A percentile compares a stretch with the other conserved stretches of the same genome.
Evolutionary conservation across 2,113 vertebrate genomes (phyloP).

Genomic region (Trinectes maculatus): DNA sequence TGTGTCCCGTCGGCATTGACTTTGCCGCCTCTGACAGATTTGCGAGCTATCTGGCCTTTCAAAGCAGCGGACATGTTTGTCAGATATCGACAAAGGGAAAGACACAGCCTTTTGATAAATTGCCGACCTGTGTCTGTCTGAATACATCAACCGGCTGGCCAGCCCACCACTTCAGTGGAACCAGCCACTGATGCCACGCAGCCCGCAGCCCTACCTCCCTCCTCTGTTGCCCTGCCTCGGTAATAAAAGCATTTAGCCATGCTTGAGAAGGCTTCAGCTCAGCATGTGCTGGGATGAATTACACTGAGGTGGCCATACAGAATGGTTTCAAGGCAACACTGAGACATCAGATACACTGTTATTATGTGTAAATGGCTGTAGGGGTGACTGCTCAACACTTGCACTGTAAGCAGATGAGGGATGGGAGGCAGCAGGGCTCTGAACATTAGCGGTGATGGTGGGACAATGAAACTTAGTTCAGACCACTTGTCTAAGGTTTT

Average conservation of each 20-base stretch:
- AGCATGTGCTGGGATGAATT: constrained; percentile 62
- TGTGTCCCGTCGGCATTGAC: constrained; percentile 14
- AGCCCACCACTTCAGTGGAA: constrained; percentile 76
- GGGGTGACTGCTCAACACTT: constrained; percentile 44
- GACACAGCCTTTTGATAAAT: constrained; percentile 77
- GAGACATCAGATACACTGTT: constrained; percentile 65
- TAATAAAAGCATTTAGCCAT: constrained; percentile 73
- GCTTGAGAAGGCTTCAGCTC: constrained; percentile 77
- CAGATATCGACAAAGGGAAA: constrained; percentile 70
- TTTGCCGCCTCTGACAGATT: constrained; percentile 31
- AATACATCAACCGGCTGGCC: constrained; percentile 74
- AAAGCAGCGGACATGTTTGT: constrained; percentile 51
- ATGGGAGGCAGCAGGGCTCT: not conserved
- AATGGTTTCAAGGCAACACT: constrained; percentile 62
- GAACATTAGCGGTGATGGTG: no score
- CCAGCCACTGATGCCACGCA: constrained; percentile 37
- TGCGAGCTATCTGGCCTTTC: constrained; percentile 55
- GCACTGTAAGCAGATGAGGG: constrained; percentile 22
- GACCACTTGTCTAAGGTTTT: constrained; percentile 4
- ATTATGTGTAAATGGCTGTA: constrained; percentile 46
- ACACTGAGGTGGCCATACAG: constrained; percentile 64
- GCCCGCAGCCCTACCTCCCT: constrained; percentile 16
- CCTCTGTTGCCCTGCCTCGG: constrained; percentile 27
- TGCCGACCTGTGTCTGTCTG: constrained; percentile 73
- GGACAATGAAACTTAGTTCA: no score